These are phyloP conservation scores for Harpagoxenus sublaevis DNA, from an alignment of 2,888 invertebrate genomes.

Conservation along the genomic window DNA sequence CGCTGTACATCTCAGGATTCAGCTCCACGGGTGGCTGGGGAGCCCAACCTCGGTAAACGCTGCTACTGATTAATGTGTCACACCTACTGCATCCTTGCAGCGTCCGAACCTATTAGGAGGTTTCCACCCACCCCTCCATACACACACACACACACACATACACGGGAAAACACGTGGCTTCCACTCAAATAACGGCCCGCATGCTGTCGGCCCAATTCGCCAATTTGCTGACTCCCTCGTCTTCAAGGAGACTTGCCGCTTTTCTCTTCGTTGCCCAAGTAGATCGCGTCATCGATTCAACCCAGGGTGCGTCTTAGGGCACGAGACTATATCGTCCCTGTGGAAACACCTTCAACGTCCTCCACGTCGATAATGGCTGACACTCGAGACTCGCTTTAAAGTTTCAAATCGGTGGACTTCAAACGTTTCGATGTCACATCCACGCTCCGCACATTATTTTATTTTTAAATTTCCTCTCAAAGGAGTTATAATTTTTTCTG, in stretches of 20 bases:
- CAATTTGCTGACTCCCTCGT: constrained; percentile 52
- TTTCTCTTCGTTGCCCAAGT: constrained; percentile 45
- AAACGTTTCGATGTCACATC: constrained; percentile 18
- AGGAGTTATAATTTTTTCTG: not conserved
- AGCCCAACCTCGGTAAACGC: constrained; percentile 71
- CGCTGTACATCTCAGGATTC: constrained; percentile 47
- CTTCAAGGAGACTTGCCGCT: constrained; percentile 30
- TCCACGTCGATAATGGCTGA: constrained; percentile 38
- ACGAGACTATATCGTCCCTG: not conserved
- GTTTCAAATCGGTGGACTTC: constrained; percentile 19
- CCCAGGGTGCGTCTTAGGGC: constrained; percentile 20
- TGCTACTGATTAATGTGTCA: constrained; percentile 79
- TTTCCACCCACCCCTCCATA: not conserved
- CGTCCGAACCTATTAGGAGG: constrained; percentile 54
- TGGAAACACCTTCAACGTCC: constrained; percentile 33
- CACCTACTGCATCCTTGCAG: constrained; percentile 70
- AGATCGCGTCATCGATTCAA: constrained; percentile 47
- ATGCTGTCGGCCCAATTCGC: constrained; percentile 41
- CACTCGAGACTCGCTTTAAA: constrained; percentile 42
- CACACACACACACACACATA: not conserved
- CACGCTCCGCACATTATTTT: not conserved
- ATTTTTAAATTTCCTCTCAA: constrained; percentile 2
- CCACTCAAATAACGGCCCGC: constrained; percentile 34
- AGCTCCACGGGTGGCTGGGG: constrained; percentile 55
- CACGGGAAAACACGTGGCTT: not conserved